Evolutionary conservation across 1,140 invertebrate species (phyloP), one percentile per base, ranked within the genome.

Genomic region (Brachionus koreanus): DNA sequence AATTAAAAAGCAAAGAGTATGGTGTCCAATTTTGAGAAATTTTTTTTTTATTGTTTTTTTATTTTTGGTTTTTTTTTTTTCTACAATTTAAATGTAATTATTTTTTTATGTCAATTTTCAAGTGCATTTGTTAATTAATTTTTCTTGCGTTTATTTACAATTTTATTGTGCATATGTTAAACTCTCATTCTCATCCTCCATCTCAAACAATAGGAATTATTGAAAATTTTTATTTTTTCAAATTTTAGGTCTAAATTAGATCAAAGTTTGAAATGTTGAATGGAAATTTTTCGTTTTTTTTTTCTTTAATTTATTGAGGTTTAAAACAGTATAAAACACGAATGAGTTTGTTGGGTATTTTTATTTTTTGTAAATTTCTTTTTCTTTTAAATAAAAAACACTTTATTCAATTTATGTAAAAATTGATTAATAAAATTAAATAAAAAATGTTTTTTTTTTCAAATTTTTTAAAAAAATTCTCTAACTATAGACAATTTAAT

Each of bases 181-280:
- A 69, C n/a, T 37, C 13, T 37, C 33, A 19, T 37, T 29, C 61
- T 13, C 35, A 16, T 57, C 23, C n/a, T n/a, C n/a, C n/a, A n/a
- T 6, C 49, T 16, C 6, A n/a, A 16, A 57, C n/a, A 57, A 57
- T 1, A 6, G 1, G 4, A 9, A 69, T 65, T 16, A 12, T 33
- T 65, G 61, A 5, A 13, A 33, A 37, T 69, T 69, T 37, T 37
- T 69, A 16, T 9, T 0, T 19, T 69, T 69, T 69, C 35, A 16
- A 10, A 39, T 69, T 69, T 69, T 69, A 69, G 65, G 35, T 69
- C 65, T 42, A 7, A 37, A 69, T 16, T 52, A 69, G 65, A 69
- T 69, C 65, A 69, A 69, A 69, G 37, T 69, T 69, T 69, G 16
- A 69, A 69, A n/a, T 13, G 10, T 7, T 7, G 5, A 65, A 65